Percentiles rank a stretch among this genome's conserved stretches.
Evolutionary conservation across 1,140 invertebrate genomes (phyloP).

Genomic region (Caenorhabditis tropicalis): DNA sequence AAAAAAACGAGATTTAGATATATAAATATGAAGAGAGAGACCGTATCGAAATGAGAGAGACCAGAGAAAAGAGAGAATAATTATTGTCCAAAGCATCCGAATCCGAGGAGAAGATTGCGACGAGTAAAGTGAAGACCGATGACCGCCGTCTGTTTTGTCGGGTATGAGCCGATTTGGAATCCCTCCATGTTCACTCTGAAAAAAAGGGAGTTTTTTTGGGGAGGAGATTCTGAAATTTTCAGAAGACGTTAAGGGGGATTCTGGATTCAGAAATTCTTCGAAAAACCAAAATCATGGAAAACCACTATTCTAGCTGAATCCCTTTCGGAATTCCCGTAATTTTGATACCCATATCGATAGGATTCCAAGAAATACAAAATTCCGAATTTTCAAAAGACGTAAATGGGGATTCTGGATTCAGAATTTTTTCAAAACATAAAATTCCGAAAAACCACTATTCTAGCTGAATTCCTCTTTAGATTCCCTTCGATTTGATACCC

Average conservation of each 20-base stretch:
- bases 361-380: too few relatives aligned
- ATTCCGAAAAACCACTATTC: too few relatives aligned
- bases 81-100: slow-evolving; percentile 67
- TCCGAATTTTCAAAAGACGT: too few relatives aligned
- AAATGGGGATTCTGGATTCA: too few relatives aligned
- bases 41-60: neutral
- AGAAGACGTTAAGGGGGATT: neutral
- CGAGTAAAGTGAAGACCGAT: slow-evolving; percentile 66
- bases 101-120: slow-evolving; percentile 64
- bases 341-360: too few relatives aligned
- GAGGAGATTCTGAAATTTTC: neutral
- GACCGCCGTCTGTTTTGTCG: slow-evolving; percentile 66
- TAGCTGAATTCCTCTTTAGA: too few relatives aligned
- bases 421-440: too few relatives aligned
- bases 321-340: too few relatives aligned
- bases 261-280: too few relatives aligned
- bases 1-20: neutral
- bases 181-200: slow-evolving; percentile 63
- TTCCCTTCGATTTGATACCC: too few relatives aligned
- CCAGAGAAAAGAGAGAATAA: neutral
- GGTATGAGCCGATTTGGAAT: slow-evolving; percentile 61
- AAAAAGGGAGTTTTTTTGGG: neutral
- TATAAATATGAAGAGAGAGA: neutral
- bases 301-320: too few relatives aligned
- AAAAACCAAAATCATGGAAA: too few relatives aligned